Percentiles rank a stretch among this genome's conserved stretches.
These are phyloP conservation scores for Drosophila cyrtoloma DNA, from an alignment of 2,888 invertebrate species.

Conservation along the genomic window DNA sequence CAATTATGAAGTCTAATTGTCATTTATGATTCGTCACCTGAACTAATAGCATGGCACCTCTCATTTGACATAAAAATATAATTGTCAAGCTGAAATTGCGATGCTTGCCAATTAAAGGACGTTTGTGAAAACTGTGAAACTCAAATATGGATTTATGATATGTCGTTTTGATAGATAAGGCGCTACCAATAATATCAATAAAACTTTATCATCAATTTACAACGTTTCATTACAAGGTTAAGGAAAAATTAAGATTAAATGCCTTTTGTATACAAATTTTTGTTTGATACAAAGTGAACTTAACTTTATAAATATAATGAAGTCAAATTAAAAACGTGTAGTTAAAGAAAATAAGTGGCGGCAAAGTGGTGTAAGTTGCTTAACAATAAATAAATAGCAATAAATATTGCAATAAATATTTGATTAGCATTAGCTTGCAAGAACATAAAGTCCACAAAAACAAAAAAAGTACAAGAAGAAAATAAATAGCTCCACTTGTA, in stretches of 20 bases:
- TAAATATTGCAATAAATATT: not conserved
- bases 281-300: not conserved
- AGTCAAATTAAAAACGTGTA: not conserved
- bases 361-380: not conserved
- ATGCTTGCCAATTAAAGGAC: not conserved
- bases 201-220: not conserved
- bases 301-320: not conserved
- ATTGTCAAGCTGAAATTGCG: not conserved
- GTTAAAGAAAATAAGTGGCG: not conserved
- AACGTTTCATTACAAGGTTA: not conserved
- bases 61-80: not conserved
- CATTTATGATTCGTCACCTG: not conserved
- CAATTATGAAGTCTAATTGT: no score
- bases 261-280: not conserved
- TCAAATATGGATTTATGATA: not conserved
- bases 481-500: not conserved
- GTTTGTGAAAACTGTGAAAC: not conserved
- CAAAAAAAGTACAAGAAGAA: not conserved
- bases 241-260: not conserved
- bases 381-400: not conserved
- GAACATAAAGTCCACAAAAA: not conserved
- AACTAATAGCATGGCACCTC: not conserved
- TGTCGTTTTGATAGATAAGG: not conserved
- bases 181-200: not conserved
- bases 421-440: not conserved